phyloP scores from a whole-genome alignment of 2,797 vertebrate genomes.

The Halcyon leucocephala region DNA sequence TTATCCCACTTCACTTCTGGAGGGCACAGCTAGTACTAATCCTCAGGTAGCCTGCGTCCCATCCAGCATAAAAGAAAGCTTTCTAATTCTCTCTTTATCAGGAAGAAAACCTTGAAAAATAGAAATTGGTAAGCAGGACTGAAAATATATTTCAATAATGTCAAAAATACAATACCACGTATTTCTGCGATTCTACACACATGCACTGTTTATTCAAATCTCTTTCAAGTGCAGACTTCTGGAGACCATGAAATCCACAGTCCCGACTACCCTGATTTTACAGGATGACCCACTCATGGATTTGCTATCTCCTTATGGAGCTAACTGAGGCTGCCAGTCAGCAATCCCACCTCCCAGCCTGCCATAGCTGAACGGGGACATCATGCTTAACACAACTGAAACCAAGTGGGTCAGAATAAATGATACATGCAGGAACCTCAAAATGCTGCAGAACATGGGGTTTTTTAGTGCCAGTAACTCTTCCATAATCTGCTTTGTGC shows the following conservation, averaged over 20 bases:
- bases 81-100: background rate
- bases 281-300: background rate
- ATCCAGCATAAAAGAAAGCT: background rate
- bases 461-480: background rate
- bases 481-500: background rate
- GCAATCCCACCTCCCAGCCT: background rate
- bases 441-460: background rate
- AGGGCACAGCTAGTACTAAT: background rate
- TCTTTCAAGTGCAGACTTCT: background rate
- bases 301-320: background rate
- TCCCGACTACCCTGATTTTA: background rate
- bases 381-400: background rate
- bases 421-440: background rate
- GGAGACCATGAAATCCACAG: background rate
- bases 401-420: background rate
- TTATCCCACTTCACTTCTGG: background rate
- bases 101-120: background rate
- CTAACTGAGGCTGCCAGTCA: background rate
- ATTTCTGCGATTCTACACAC: background rate
- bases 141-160: background rate
- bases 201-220: background rate
- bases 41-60: background rate
- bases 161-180: background rate
- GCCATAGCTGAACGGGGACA: background rate
- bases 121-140: background rate